phyloP scores from a whole-genome alignment of 2,113 vertebrate species.

The Tinamus guttatus region DNA sequence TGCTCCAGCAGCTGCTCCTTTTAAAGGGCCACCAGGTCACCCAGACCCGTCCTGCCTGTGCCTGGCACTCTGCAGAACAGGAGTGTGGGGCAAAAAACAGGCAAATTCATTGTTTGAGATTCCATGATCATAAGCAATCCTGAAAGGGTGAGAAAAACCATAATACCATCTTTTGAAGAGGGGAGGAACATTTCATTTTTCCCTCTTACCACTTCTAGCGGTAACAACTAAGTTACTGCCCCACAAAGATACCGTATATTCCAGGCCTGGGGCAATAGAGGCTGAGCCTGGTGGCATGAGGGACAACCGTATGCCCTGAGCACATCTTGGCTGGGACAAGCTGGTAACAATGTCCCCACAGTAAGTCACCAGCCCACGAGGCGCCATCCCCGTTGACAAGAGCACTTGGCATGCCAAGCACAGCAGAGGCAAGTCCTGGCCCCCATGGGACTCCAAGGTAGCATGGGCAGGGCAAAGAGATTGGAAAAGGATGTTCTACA shows the following conservation, averaged over 20 bases:
- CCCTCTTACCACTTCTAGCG: not conserved
- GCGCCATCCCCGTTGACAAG: not conserved
- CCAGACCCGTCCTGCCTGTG: not conserved
- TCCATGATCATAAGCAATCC: not conserved
- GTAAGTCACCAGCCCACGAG: not conserved
- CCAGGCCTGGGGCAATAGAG: not conserved
- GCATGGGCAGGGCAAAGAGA: not conserved
- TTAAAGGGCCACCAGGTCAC: not conserved
- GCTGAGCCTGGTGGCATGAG: not conserved
- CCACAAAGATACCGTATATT: not conserved
- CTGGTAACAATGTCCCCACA: not conserved
- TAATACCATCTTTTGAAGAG: not conserved
- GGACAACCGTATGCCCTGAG: fast-evolving
- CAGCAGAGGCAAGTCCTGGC: not conserved
- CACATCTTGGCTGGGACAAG: fast-evolving
- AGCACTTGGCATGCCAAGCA: fast-evolving
- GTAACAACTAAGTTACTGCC: not conserved
- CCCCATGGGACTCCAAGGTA: not conserved
- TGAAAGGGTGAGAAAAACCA: not conserved
- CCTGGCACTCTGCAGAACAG: too few relatives aligned
- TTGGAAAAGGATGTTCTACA: not conserved
- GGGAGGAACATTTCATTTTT: not conserved
- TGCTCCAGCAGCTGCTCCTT: not conserved
- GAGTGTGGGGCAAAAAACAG: not conserved
- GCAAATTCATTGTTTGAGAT: not conserved